Evolutionary conservation across 2,113 vertebrate genomes (phyloP), one percentile per base, ranked within the genome.

Genomic region (Crocuta crocuta): DNA sequence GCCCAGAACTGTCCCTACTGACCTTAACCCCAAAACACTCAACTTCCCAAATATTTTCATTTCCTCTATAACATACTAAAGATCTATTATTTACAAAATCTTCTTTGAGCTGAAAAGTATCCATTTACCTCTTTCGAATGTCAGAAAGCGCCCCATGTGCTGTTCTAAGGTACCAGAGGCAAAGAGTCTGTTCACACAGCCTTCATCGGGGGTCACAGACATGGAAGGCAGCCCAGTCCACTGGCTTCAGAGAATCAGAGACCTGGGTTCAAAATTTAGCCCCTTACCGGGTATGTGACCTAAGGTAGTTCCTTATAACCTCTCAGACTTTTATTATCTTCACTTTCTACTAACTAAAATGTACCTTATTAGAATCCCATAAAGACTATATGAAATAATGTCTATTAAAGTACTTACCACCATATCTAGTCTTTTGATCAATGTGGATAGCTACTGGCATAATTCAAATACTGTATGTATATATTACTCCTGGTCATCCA

Each of bases 201-300:
- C 35, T 31, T 2, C 3, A 16, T 16, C 0, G 12, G 84, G 23
- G 55, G 9, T n/a, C 78, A 21, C 13, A 13, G 13, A 23, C 35
- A 17, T 1, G 11, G 70, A 0, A 1, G 15, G 16, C 23, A 66
- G 65, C 39, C 65, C 35, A 4, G 4, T 3, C 35, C n/a, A 10
- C 5, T 0, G 11, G 45, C 53, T 31, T 39, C 21, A 23, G 7
- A 23, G 11, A 23, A 50, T 35, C 70, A 31, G 53, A 43, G 39
- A 66, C 31, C 9, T 13, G 24, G 35, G 24, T 39, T 55, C 45
- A 71, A 82, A 74, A 55, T 19, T 11, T 17, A 73, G 43, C 35
- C 45, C 53, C 26, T n/a, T 76, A 21, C 21, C 35, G 58, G 45
- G 35, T 48, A 66, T 9, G 15, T 31, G 24, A 48, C 33, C n/a